These are phyloP conservation scores for Notolabrus celidotus DNA, from an alignment of 2,797 vertebrate genomes.

Conservation along the genomic window DNA sequence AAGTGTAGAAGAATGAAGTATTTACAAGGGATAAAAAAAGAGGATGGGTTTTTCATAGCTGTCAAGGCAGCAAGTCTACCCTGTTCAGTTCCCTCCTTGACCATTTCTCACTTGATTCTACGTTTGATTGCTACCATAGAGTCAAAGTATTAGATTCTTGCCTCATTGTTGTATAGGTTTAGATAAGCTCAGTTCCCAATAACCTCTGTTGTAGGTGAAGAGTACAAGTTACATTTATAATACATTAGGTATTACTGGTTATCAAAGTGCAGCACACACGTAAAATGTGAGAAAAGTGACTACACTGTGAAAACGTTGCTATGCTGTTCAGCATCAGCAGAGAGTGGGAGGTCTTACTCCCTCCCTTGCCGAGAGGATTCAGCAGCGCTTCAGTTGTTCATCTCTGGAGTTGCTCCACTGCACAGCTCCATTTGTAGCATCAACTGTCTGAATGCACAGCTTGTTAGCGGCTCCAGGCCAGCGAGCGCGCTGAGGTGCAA, in stretches of 20 bases:
- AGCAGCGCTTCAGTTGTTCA: slow-evolving; percentile 68
- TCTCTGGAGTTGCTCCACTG: slow-evolving; percentile 62
- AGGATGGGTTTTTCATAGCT: neutral
- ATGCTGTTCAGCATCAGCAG: slow-evolving; percentile 6
- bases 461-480: slow-evolving; percentile 80
- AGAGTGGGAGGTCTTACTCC: slow-evolving; percentile 27
- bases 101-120: neutral
- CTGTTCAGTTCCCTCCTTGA: neutral
- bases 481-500: slow-evolving; percentile 54
- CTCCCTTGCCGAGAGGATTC: slow-evolving; percentile 37
- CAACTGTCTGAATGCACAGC: slow-evolving; percentile 80
- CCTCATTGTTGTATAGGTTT: neutral
- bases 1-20: neutral
- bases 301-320: neutral
- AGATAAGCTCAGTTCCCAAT: neutral
- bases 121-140: neutral
- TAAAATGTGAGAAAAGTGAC: no score
- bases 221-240: neutral
- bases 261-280: no score
- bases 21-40: neutral
- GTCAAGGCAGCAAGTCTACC: no score
- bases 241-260: slow-evolving; percentile 13
- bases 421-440: slow-evolving; percentile 80
- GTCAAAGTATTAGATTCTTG: neutral
- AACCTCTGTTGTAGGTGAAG: neutral